Percentiles rank a stretch among this genome's conserved stretches.
Evolutionary conservation across 2,113 vertebrate genomes (phyloP).

Genomic region (Phylloscopus trochiloides): DNA sequence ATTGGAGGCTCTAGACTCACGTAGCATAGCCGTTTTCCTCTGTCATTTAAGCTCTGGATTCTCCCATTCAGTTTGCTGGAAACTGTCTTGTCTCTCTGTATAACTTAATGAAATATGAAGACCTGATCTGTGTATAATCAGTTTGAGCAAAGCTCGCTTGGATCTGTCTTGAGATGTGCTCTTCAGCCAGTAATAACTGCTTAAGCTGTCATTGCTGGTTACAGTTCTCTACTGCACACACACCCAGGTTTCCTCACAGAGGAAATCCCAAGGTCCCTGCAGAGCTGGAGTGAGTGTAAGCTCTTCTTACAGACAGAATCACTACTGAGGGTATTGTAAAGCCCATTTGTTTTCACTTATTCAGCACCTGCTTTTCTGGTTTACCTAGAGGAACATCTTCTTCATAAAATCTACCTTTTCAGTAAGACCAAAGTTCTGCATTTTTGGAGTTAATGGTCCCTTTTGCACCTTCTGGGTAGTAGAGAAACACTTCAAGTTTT

Average conservation of each 20-base stretch:
- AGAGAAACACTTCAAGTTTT: not conserved
- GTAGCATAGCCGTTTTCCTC: not conserved
- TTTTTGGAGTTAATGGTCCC: not conserved
- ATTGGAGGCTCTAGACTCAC: not conserved
- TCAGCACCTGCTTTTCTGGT: not conserved
- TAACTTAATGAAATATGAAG: not conserved
- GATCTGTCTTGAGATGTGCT: not conserved
- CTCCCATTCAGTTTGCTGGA: not conserved
- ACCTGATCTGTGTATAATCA: not conserved
- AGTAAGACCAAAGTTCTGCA: not conserved
- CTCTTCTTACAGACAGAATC: not conserved
- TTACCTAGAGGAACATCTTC: not conserved
- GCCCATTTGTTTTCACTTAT: not conserved
- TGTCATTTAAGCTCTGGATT: not conserved
- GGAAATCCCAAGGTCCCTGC: not conserved
- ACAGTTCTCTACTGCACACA: not conserved
- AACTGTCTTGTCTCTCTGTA: not conserved
- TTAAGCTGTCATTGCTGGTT: not conserved
- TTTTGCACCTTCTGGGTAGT: not conserved
- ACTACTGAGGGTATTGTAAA: not conserved
- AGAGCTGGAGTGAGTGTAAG: not conserved
- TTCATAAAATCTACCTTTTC: not conserved
- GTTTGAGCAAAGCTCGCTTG: not conserved
- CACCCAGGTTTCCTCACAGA: not conserved
- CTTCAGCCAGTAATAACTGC: not conserved